phyloP scores from a whole-genome alignment of 2,888 invertebrate genomes.

The Toxonevra muliebris region DNA sequence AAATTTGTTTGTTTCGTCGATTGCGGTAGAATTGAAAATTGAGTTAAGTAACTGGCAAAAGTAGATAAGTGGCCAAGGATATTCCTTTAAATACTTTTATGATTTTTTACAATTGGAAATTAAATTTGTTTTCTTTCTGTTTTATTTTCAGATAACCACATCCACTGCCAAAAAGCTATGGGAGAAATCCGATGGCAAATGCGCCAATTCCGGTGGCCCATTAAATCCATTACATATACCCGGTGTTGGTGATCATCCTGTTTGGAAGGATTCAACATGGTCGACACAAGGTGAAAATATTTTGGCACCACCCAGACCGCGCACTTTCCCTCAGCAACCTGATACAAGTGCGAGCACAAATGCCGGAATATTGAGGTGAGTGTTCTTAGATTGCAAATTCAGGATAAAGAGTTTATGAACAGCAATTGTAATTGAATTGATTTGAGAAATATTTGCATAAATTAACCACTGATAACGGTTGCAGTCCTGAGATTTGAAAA shows the following conservation, averaged over 20 bases:
- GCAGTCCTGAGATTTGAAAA: no score
- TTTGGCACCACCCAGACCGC: constrained; percentile 79
- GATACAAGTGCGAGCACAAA: constrained; percentile 68
- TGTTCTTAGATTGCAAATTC: background rate
- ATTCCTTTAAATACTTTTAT: no score
- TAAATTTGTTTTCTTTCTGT: constrained; percentile 19
- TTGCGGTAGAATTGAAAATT: no score
- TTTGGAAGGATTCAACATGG: constrained; percentile 94
- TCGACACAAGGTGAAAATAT: constrained; percentile 87
- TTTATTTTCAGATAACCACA: constrained; percentile 80
- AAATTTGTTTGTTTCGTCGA: no score
- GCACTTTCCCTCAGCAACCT: constrained; percentile 71
- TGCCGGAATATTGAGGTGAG: constrained; percentile 65
- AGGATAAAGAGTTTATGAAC: no score
- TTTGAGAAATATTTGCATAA: no score
- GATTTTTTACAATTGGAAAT: background rate
- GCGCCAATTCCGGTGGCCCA: constrained; percentile 68
- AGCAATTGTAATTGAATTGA: no score
- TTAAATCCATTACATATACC: constrained; percentile 75
- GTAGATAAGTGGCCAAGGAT: no score
- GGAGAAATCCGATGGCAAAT: constrained; percentile 85
- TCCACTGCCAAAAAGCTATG: constrained; percentile 93
- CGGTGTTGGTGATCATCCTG: constrained; percentile 72
- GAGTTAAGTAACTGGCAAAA: no score
- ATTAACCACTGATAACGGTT: no score